Conservation (phyloP, 2,797 vertebrate genomes). For the Parotocinclus haroldoi region DNA sequence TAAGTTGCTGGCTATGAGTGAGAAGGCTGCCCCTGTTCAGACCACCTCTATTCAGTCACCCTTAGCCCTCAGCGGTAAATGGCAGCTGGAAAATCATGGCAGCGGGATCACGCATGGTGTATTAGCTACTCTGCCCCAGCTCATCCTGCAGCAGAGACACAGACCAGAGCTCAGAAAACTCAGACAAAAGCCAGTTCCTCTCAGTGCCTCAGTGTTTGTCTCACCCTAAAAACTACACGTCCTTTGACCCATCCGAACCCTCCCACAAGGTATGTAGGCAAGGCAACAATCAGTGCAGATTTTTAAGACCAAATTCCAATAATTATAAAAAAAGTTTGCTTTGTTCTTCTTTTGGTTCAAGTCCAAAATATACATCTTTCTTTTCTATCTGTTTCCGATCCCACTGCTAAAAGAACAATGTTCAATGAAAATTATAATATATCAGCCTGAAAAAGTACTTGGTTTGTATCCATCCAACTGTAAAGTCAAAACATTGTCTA, state of each 20-base stretch:
- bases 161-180: conserved; percentile 27
- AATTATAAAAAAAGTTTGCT: neutral
- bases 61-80: conserved; percentile 61
- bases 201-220: conserved; percentile 10
- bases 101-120: conserved; percentile 62
- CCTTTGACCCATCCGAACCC: conserved; percentile 4
- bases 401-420: no score
- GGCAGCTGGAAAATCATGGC: conserved; percentile 72
- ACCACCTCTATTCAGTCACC: conserved; percentile 67
- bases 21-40: conserved; percentile 59
- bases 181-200: conserved; percentile 42
- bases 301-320: neutral
- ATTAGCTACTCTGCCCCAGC: conserved; percentile 52
- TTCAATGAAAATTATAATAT: no score
- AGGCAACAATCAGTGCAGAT: no score
- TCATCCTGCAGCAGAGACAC: conserved; percentile 42
- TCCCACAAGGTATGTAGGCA: neutral
- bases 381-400: no score
- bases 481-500: no score
- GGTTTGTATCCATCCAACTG: no score
- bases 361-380: no score
- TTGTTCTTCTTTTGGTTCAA: no score
- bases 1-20: conserved; percentile 44
- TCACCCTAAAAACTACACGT: conserved; percentile 1
- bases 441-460: no score